Percentiles rank a stretch among this genome's conserved stretches.
Conservation (phyloP, 2,797 vertebrate genomes). For the Sebastes reedi region DNA sequence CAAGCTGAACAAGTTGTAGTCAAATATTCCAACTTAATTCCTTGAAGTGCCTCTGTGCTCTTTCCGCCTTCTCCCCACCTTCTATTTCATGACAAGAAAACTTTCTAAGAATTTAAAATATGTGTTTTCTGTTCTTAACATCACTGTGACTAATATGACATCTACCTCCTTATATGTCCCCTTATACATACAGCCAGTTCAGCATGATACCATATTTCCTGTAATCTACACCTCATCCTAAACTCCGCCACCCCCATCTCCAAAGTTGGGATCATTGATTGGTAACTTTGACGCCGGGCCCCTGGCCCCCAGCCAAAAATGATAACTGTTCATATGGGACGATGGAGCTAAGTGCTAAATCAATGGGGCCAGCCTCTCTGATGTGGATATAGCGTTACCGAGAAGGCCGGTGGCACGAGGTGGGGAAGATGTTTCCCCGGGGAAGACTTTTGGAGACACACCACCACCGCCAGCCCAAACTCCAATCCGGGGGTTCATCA, state of each 20-base stretch:
- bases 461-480: constrained; percentile 63
- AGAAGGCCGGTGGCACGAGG: constrained; percentile 75
- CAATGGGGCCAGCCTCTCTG: constrained; percentile 80
- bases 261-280: constrained; percentile 81
- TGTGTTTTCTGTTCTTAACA: background rate
- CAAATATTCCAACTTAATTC: background rate
- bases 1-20: too few species aligned
- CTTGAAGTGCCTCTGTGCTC: background rate
- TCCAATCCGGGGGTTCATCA: constrained; percentile 67
- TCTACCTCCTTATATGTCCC: background rate
- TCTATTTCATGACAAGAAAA: background rate
- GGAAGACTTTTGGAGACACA: constrained; percentile 81
- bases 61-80: background rate
- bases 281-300: constrained; percentile 79
- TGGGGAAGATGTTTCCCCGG: constrained; percentile 79
- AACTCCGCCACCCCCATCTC: constrained; percentile 50
- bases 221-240: constrained; percentile 46
- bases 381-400: constrained; percentile 83
- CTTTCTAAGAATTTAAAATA: background rate
- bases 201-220: constrained; percentile 48
- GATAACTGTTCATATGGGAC: constrained; percentile 86
- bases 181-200: background rate
- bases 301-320: constrained; percentile 74
- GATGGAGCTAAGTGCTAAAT: constrained; percentile 86
- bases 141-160: too few species aligned